Evolutionary conservation across 2,113 vertebrate species (phyloP).

Genomic region (Pachycephala philippinensis): DNA sequence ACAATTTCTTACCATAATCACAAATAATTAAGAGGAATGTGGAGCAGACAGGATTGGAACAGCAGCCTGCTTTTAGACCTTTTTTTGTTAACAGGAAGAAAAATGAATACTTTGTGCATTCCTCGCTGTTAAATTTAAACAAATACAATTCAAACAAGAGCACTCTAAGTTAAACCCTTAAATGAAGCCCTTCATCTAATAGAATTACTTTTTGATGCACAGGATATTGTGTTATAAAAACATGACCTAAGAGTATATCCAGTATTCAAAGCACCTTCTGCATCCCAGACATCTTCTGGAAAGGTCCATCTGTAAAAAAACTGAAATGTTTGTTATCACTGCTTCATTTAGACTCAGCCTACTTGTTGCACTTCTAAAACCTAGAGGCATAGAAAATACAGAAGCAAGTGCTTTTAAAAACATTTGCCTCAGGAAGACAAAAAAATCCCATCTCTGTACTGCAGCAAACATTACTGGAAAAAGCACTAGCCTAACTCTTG

Average conservation of each 20-base stretch:
- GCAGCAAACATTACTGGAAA: background rate
- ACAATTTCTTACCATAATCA: background rate
- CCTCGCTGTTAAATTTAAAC: background rate
- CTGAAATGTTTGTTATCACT: fast-evolving
- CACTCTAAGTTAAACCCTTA: background rate
- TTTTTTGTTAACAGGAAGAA: background rate
- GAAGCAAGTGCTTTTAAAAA: background rate
- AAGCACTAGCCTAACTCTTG: background rate
- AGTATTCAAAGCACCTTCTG: background rate
- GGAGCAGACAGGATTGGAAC: background rate
- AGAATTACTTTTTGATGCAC: background rate
- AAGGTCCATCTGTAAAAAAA: background rate
- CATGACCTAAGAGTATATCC: fast-evolving
- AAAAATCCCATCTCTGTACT: background rate
- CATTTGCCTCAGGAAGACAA: background rate
- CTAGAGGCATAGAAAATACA: background rate
- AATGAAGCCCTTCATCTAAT: background rate
- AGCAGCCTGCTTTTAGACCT: background rate
- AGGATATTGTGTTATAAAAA: background rate
- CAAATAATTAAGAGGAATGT: background rate
- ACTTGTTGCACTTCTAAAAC: background rate
- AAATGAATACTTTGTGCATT: background rate
- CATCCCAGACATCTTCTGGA: background rate
- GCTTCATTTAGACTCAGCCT: background rate
- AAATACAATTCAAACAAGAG: background rate